Conservation (phyloP, 64 coral and sea anemone genomes). For the Astreopora myriophthalma region DNA sequence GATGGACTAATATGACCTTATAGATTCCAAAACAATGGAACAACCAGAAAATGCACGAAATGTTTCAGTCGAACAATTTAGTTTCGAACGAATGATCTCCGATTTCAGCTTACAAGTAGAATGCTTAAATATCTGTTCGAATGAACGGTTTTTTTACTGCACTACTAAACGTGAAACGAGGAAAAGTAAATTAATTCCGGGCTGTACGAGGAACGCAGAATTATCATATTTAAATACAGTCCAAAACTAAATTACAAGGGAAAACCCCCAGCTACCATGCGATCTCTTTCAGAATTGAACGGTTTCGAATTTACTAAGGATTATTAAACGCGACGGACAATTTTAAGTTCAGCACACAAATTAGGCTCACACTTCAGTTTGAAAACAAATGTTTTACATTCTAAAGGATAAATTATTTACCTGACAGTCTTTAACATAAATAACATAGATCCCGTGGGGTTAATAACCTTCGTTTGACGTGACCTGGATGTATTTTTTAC, state of each 20-base stretch:
- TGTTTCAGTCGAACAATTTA: background rate
- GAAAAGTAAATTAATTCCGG: background rate
- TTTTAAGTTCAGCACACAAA: background rate
- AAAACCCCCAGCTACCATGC: background rate
- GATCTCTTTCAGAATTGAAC: background rate
- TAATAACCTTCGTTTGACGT: background rate
- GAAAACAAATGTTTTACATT: slow-evolving; percentile 3
- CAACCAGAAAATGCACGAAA: slow-evolving; percentile 9
- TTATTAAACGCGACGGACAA: background rate
- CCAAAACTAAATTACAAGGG: background rate
- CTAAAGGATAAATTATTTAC: slow-evolving; percentile 12
- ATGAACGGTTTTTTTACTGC: too few relatives aligned
- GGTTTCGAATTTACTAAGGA: background rate
- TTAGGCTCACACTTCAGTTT: background rate
- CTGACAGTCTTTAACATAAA: background rate
- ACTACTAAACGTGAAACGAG: background rate
- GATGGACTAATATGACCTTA: slow-evolving; percentile 53
- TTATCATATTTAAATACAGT: background rate
- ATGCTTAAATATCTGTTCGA: background rate
- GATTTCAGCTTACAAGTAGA: background rate
- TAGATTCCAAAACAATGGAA: slow-evolving; percentile 47
- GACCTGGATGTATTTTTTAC: slow-evolving; percentile 11
- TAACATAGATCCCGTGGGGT: background rate
- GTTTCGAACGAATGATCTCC: background rate
- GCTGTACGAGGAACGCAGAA: background rate